Conservation (phyloP, 2,797 vertebrate genomes). For the Tapera naevia region DNA sequence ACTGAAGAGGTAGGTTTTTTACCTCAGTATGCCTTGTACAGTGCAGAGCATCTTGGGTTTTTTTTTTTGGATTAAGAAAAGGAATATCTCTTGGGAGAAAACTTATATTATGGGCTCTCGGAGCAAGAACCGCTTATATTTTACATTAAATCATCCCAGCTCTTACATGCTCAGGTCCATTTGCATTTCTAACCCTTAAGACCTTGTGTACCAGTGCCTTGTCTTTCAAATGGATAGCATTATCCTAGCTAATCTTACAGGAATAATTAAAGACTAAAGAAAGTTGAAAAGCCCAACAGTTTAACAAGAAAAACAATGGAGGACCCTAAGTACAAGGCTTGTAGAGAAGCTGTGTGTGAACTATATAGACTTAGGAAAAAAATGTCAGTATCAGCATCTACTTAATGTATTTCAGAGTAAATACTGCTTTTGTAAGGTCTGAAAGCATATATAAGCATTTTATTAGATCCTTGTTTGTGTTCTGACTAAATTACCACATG, state of each 20-base stretch:
- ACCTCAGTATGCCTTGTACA: not conserved
- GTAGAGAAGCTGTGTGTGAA: not conserved
- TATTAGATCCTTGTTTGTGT: not conserved
- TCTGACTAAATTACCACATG: not conserved
- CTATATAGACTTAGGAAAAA: not conserved
- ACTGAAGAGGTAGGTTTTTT: not conserved
- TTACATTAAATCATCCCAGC: not conserved
- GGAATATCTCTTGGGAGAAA: not conserved
- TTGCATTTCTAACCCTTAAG: not conserved
- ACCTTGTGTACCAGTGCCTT: not conserved
- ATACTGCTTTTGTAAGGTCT: not conserved
- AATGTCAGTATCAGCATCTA: not conserved
- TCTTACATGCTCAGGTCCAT: not conserved
- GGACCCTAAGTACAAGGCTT: not conserved
- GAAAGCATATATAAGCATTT: not conserved
- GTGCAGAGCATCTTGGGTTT: not conserved
- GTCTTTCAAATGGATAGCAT: not conserved
- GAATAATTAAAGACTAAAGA: not conserved
- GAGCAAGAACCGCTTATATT: not conserved
- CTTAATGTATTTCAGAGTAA: not conserved
- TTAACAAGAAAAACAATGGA: not conserved
- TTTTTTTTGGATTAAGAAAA: not conserved
- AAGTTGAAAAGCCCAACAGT: not conserved
- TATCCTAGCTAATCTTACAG: not conserved
- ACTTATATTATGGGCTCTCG: accelerated